phyloP scores from a whole-genome alignment of 2,888 invertebrate genomes.

The Spisula subtruncata region DNA sequence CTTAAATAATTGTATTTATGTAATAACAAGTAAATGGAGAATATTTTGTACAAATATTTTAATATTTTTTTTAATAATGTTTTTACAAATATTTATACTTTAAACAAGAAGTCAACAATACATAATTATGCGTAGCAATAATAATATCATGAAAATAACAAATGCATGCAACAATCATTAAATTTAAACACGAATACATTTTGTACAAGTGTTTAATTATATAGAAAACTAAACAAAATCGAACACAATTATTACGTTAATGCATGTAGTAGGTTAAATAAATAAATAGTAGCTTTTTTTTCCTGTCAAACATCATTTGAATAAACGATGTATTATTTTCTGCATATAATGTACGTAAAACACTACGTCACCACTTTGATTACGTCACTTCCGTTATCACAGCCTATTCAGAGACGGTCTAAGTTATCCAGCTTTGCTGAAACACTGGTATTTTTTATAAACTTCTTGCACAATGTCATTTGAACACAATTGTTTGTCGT shows the following conservation, averaged over 20 bases:
- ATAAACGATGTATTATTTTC: not conserved
- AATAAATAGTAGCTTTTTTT: not conserved
- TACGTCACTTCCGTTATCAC: not conserved
- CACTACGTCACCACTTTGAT: not conserved
- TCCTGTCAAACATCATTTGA: not conserved
- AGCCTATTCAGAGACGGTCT: not conserved
- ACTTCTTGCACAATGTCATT: not conserved
- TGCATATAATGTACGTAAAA: not conserved
- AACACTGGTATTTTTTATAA: not conserved
- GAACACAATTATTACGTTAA: not conserved
- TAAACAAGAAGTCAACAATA: not conserved
- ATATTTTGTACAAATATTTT: not conserved
- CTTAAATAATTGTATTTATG: not conserved
- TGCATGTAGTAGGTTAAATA: not conserved
- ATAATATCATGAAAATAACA: not conserved
- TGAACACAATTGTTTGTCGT: conserved; percentile 5
- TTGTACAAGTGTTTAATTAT: not conserved
- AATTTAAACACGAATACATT: not conserved
- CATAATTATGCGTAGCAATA: conserved; percentile 2
- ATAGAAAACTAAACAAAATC: not conserved
- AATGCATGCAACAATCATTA: not conserved
- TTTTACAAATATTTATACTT: not conserved
- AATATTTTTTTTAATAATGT: not conserved
- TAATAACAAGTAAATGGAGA: not conserved
- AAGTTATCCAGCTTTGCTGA: not conserved